Evolutionary conservation across 1,140 invertebrate species (phyloP), one percentile per base, ranked within the genome.

Genomic region (Lepeophtheirus salmonis): DNA sequence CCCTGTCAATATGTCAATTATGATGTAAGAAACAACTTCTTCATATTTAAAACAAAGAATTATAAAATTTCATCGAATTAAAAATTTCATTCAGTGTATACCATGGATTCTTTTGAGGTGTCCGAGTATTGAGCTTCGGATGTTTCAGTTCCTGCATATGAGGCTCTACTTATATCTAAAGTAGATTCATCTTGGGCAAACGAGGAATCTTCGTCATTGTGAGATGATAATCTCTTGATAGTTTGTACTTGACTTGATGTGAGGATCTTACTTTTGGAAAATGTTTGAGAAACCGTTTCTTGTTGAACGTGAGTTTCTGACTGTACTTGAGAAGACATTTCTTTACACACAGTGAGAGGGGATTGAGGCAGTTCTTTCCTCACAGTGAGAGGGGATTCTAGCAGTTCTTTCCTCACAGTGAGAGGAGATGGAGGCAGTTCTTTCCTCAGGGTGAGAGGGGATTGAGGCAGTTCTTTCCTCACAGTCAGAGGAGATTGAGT

Each of bases 381-480:
- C 12, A 59, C 57, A 2, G 57, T 59, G 10, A 59, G 17, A 2
- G 57, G 57, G 18, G 57, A 59, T 14, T 26, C n/a, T n/a, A n/a
- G n/a, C n/a, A n/a, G n/a, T n/a, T n/a, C n/a, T n/a, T n/a, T n/a
- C n/a, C n/a, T n/a, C 6, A 41, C 30, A n/a, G 30, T 41, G 30
- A 41, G 6, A n/a, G 30, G 30, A 41, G 30, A 41, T 41, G 30
- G 30, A n/a, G 30, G 30, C n/a, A 41, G 30, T n/a, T n/a, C n/a
- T n/a, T n/a, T n/a, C n/a, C n/a, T n/a, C n/a, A n/a, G n/a, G n/a
- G n/a, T n/a, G n/a, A n/a, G n/a, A n/a, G n/a, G n/a, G n/a, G n/a
- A n/a, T n/a, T n/a, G n/a, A n/a, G n/a, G n/a, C n/a, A n/a, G n/a
- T 54, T 54, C 52, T 59, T 59, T 59, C 22, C 57, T 48, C 12